Evolutionary conservation across 1,140 invertebrate genomes (phyloP).

Genomic region (Drosophila kurseongensis): DNA sequence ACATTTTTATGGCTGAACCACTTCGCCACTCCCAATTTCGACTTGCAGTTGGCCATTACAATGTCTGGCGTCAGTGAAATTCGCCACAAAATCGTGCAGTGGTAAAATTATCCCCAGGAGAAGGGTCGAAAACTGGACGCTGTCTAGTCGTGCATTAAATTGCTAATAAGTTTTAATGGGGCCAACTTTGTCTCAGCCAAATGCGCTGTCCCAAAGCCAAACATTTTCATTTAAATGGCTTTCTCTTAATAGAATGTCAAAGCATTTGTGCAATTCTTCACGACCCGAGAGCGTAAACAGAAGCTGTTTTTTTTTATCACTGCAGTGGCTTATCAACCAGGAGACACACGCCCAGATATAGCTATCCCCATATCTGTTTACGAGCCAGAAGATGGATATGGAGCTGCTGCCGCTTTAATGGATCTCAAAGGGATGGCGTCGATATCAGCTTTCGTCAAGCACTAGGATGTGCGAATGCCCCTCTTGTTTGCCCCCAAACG

Average conservation of each 20-base stretch:
- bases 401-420: conserved; percentile 51
- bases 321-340: conserved; percentile 65
- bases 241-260: conserved; percentile 54
- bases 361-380: conserved; percentile 63
- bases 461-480: conserved; percentile 30
- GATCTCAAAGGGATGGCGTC: conserved; percentile 39
- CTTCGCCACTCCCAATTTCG: neutral
- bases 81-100: conserved; percentile 54
- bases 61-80: conserved; percentile 68
- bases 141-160: conserved; percentile 81
- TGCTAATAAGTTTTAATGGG: conserved; percentile 80
- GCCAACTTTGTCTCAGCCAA: conserved; percentile 62
- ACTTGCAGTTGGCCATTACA: conserved; percentile 44
- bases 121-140: conserved; percentile 13
- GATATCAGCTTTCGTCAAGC: conserved; percentile 51
- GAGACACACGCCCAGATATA: conserved; percentile 34
- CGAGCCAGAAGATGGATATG: conserved; percentile 63
- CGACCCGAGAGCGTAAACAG: conserved; percentile 39
- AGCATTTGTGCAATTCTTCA: conserved; percentile 33
- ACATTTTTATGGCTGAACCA: conserved; percentile 47
- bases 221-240: conserved; percentile 30
- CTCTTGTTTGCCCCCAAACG: neutral
- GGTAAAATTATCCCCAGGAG: conserved; percentile 19
- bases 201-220: conserved; percentile 16
- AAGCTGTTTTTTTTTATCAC: conserved; percentile 26